Percentiles rank a stretch among this genome's conserved stretches.
phyloP scores from a whole-genome alignment of 2,797 vertebrate species.

The Sternotherus odoratus region DNA sequence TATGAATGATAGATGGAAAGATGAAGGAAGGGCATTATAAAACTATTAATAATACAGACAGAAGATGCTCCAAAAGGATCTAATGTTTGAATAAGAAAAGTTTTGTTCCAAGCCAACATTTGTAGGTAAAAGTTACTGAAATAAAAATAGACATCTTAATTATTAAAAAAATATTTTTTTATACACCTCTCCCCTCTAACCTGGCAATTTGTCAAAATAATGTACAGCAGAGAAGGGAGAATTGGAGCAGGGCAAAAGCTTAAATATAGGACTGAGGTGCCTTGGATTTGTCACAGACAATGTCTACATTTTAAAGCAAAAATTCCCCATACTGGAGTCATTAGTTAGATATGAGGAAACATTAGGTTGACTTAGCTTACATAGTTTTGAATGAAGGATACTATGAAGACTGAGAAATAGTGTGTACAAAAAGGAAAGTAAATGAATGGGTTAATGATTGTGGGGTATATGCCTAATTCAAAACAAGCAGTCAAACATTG shows the following conservation, averaged over 20 bases:
- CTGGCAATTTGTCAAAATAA: not conserved
- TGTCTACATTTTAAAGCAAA: not conserved
- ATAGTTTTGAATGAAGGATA: not conserved
- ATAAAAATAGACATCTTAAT: not conserved
- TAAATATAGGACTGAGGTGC: not conserved
- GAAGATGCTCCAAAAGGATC: constrained; percentile 30
- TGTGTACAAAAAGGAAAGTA: not conserved
- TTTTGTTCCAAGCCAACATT: constrained; percentile 29
- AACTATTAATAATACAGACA: constrained; percentile 48
- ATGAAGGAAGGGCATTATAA: constrained; percentile 8
- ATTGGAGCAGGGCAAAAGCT: not conserved
- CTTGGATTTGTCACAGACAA: not conserved
- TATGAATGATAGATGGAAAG: constrained; percentile 40
- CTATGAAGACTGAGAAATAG: not conserved
- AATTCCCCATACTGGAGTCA: not conserved
- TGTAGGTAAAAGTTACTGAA: not conserved
- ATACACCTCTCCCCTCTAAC: not conserved
- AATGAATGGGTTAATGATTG: not conserved
- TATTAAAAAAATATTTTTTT: not conserved
- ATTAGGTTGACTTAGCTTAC: not conserved
- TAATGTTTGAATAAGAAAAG: constrained; percentile 4
- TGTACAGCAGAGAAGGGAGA: not conserved
- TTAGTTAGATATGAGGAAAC: not conserved
- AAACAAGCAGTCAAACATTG: not conserved
- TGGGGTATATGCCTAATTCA: not conserved